A percentile compares a stretch with the other conserved stretches of the same genome.
phyloP scores from a whole-genome alignment of 2,888 invertebrate genomes.

The Cantharis lateralis region DNA sequence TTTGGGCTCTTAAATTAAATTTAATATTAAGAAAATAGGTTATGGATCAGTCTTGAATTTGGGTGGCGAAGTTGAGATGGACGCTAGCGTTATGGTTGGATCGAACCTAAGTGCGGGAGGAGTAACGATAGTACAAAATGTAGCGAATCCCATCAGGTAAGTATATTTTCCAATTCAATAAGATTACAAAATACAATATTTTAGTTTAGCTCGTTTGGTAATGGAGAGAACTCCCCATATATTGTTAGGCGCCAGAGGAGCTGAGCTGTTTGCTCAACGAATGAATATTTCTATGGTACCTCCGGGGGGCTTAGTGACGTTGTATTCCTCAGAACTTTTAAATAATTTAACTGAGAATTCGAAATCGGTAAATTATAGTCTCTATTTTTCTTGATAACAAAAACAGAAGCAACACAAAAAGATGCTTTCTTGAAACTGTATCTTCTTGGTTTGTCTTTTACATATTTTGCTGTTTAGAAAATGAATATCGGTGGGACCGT shows the following conservation, averaged over 20 bases:
- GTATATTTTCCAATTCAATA: neutral
- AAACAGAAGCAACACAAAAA: too few relatives aligned
- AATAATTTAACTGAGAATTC: constrained; percentile 56
- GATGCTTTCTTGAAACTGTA: too few relatives aligned
- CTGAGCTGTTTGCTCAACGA: constrained; percentile 70
- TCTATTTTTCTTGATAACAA: too few relatives aligned
- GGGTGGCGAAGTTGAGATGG: constrained; percentile 82
- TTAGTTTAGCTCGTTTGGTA: constrained; percentile 70
- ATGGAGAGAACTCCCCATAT: constrained; percentile 78
- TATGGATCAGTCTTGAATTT: constrained; percentile 80
- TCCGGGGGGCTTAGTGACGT: constrained; percentile 70
- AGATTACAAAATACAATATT: neutral
- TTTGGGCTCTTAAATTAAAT: neutral
- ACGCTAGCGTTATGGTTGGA: constrained; percentile 84
- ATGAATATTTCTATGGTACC: constrained; percentile 67
- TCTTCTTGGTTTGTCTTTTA: too few relatives aligned
- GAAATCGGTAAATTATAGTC: neutral
- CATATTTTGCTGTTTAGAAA: constrained; percentile 32
- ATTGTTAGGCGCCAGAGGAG: constrained; percentile 74
- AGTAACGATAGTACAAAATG: constrained; percentile 74
- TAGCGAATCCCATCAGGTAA: constrained; percentile 72
- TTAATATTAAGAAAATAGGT: constrained; percentile 50
- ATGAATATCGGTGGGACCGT: constrained; percentile 77
- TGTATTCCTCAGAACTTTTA: constrained; percentile 63
- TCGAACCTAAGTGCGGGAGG: constrained; percentile 70